A percentile compares a stretch with the other conserved stretches of the same genome.
phyloP scores from a whole-genome alignment of 2,888 invertebrate species.

The Meganola albula region DNA sequence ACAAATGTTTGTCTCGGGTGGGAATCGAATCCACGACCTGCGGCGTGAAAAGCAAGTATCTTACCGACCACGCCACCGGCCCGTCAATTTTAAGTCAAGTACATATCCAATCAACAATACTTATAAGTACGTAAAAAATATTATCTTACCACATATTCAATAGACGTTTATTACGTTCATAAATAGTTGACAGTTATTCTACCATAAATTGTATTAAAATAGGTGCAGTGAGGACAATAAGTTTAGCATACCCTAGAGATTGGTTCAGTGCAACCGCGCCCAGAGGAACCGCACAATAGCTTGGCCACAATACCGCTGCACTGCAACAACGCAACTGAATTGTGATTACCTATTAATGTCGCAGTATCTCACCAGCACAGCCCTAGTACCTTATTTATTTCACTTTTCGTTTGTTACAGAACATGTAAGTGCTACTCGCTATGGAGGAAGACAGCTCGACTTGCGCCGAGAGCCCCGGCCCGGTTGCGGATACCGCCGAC shows the following conservation, averaged over 20 bases:
- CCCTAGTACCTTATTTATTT: background rate
- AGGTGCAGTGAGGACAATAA: constrained; percentile 44
- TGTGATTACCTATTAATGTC: too few relatives aligned
- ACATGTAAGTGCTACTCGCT: constrained; percentile 58
- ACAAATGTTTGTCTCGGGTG: too few relatives aligned
- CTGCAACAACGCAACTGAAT: too few relatives aligned
- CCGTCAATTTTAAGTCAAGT: too few relatives aligned
- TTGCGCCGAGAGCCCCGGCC: constrained; percentile 35
- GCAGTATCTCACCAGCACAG: constrained; percentile 16
- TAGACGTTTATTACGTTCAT: too few relatives aligned
- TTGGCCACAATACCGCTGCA: constrained; percentile 42
- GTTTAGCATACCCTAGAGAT: constrained; percentile 49
- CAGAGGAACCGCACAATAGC: constrained; percentile 46
- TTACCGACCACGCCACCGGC: too few relatives aligned
- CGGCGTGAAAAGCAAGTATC: too few relatives aligned
- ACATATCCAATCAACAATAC: too few relatives aligned
- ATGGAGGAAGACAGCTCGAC: constrained; percentile 59
- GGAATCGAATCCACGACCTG: too few relatives aligned
- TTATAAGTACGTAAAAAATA: too few relatives aligned
- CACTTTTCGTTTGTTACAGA: constrained; percentile 59
- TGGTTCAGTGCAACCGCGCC: constrained; percentile 31
- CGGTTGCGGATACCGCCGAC: constrained; percentile 33
- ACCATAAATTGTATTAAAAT: constrained; percentile 29
- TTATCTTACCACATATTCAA: too few relatives aligned
- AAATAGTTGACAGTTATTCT: constrained; percentile 26